Evolutionary conservation across 2,113 vertebrate species (phyloP).

Genomic region (Dolichotis patagonum): DNA sequence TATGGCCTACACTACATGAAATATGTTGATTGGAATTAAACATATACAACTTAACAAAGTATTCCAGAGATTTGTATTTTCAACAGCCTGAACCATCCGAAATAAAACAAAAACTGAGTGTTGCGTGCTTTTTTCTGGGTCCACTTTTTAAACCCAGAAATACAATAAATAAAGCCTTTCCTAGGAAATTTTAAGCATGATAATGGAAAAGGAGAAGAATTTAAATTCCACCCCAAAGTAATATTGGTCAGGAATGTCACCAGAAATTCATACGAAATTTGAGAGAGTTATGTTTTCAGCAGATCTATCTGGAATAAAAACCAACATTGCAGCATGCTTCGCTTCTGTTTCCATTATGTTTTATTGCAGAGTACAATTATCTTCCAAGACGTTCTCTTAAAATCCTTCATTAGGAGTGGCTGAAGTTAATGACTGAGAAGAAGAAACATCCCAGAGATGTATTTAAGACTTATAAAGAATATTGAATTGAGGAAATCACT

Average conservation of each 20-base stretch:
- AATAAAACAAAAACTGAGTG: background rate
- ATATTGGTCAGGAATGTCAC: background rate
- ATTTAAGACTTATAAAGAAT: background rate
- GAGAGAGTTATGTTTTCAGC: background rate
- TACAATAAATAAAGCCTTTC: background rate
- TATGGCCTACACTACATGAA: background rate
- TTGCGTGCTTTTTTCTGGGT: background rate
- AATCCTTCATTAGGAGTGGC: background rate
- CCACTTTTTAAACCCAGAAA: background rate
- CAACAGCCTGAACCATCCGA: background rate
- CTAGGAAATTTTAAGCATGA: background rate
- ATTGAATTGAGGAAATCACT: background rate
- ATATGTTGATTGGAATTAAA: background rate
- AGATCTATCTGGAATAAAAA: background rate
- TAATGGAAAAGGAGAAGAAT: background rate
- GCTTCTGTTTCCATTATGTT: background rate
- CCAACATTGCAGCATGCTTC: background rate
- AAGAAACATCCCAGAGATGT: background rate
- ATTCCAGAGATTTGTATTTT: background rate
- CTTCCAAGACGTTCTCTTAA: background rate
- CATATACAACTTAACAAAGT: background rate
- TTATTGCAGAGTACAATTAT: background rate
- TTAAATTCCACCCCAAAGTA: background rate
- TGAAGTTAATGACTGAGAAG: background rate
- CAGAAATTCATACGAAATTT: background rate